Base-by-base conservation (phyloP, 2,797 vertebrate species). In the Myripristis murdjan region DNA sequence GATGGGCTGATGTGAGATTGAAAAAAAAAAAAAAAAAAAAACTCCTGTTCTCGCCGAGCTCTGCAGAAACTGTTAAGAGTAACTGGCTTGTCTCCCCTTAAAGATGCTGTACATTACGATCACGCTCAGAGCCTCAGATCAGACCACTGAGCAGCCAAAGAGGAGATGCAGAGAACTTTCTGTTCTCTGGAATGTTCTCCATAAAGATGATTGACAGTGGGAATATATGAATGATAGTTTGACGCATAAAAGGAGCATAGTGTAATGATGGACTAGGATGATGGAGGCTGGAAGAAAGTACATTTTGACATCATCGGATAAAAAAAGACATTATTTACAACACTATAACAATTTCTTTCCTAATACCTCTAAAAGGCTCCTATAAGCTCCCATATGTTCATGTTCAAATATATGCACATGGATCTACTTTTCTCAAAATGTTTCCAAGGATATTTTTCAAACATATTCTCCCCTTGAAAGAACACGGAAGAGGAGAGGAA, bases 401-500 rank as follows among this genome's bases (percentile, higher is more conserved):
- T 79, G 79, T 76, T 75, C 67, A 87, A 73, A 82, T 70, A 78
- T 63, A 71, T 85, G 68, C 93, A 95, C 85, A 90, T 94, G 94
- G 93, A 91, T 90, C 68, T 85, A 78, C 81, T 94, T 95, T 94
- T 85, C 82, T 48, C 54, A 71, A 87, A 87, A 79, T 39, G 22
- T 71, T 80, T 86, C 54, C 68, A 76, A 76, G 87, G 77, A 83
- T 92, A 91, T 88, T 82, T 93, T 93, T 93, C 87, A 92, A 90
- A 83, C 85, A 89, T 81, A 77, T 79, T 84, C 85, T 85, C 77
- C 77, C 77, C 73, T 89, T 82, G 76, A 88, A 91, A 75, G 76
- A 86, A 88, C 81, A 78, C 87, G 82, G 84, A 87, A 90, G 82
- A 88, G 81, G 77, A 90, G 79, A 94, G 94, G 95, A 95, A 94